phyloP scores from a whole-genome alignment of 2,113 vertebrate species.

The Octodon degus region DNA sequence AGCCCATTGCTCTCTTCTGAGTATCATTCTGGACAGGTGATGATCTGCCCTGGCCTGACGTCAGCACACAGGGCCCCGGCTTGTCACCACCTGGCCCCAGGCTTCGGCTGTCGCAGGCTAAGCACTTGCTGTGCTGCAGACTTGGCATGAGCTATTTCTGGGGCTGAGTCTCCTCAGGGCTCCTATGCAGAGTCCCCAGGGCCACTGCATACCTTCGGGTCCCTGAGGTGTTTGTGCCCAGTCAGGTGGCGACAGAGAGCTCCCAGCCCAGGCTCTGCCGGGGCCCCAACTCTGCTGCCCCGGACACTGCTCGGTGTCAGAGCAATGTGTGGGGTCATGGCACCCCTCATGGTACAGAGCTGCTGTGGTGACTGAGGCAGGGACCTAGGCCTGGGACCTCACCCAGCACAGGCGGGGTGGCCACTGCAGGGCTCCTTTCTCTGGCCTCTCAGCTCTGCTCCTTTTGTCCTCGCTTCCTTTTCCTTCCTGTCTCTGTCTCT shows the following conservation, averaged over 20 bases:
- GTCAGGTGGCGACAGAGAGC: too few relatives aligned
- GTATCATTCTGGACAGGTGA: neutral
- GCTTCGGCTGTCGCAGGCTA: neutral
- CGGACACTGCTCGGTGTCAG: too few relatives aligned
- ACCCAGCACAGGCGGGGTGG: neutral
- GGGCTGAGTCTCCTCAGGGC: neutral
- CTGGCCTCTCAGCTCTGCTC: neutral
- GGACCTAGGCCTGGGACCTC: neutral
- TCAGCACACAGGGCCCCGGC: too few relatives aligned
- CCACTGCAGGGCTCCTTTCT: neutral
- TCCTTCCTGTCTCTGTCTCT: neutral
- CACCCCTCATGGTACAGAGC: neutral
- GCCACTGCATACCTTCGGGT: neutral
- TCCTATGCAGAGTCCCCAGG: neutral
- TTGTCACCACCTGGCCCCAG: neutral
- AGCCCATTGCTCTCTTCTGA: neutral
- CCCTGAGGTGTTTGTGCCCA: too few relatives aligned
- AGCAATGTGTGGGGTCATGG: too few relatives aligned
- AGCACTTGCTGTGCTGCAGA: too few relatives aligned
- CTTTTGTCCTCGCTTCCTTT: neutral
- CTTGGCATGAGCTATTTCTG: neutral
- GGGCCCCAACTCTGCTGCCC: too few relatives aligned
- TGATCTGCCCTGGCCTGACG: too few relatives aligned
- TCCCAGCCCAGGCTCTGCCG: too few relatives aligned
- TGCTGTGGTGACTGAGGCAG: neutral